Evolutionary conservation across 2,888 invertebrate genomes (phyloP).

Genomic region (Lasioglossum zephyrum): DNA sequence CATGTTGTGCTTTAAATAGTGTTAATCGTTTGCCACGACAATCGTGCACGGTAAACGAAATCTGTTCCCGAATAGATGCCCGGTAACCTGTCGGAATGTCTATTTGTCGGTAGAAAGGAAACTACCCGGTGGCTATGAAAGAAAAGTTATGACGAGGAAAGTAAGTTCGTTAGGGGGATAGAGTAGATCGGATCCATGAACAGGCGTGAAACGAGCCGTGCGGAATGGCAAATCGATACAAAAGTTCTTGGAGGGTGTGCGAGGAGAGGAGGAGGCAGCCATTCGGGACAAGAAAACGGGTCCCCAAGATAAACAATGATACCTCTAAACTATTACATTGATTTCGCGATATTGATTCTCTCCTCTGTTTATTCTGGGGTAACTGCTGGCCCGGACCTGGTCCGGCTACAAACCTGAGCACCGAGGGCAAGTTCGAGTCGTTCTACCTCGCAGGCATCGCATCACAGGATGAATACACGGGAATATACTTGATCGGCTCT

Average conservation of each 20-base stretch:
- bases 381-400: conserved; percentile 34
- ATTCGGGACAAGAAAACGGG: background rate
- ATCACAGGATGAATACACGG: conserved; percentile 44
- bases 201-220: conserved; percentile 8
- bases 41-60: background rate
- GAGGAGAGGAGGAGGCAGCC: background rate
- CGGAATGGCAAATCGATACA: conserved; percentile 32
- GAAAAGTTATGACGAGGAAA: conserved; percentile 3
- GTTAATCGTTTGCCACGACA: too few species aligned
- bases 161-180: conserved; percentile 2
- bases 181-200: background rate
- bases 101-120: background rate
- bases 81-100: background rate
- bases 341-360: conserved; percentile 44
- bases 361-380: conserved; percentile 24
- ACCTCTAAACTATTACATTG: conserved; percentile 37
- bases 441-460: background rate
- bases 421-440: conserved; percentile 48
- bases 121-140: background rate
- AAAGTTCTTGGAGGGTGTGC: background rate
- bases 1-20: too few species aligned
- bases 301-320: conserved; percentile 25
- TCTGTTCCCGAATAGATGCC: background rate
- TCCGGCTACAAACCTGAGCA: conserved; percentile 30
- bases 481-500: conserved; percentile 37